Evolutionary conservation across 2,888 invertebrate genomes (phyloP).

Genomic region (Nemoura dubitans): DNA sequence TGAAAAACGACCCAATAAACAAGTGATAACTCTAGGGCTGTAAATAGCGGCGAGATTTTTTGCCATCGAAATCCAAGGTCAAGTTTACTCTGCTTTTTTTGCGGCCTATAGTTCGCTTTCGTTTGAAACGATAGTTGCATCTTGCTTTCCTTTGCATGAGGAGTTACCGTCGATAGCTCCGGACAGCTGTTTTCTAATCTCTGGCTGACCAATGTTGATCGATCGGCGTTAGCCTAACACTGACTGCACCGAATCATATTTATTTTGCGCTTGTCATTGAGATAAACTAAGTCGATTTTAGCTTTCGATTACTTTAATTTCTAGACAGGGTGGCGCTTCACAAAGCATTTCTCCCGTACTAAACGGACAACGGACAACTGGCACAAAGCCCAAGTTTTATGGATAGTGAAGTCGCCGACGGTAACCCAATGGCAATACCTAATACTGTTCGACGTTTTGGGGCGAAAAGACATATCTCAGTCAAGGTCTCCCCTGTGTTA

Average conservation of each 20-base stretch:
- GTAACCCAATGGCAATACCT: background rate
- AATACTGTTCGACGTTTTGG: background rate
- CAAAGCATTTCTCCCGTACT: too few species aligned
- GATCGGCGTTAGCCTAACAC: background rate
- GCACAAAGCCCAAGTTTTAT: too few species aligned
- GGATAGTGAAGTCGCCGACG: background rate
- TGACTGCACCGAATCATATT: background rate
- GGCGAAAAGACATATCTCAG: background rate
- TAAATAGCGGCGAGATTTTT: too few species aligned
- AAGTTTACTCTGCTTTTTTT: too few species aligned
- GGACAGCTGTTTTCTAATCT: background rate
- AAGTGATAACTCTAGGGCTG: too few species aligned
- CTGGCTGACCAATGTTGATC: background rate
- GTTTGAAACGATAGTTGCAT: background rate
- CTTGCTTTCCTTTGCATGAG: background rate
- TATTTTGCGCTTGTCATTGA: too few species aligned
- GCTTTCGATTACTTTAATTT: background rate
- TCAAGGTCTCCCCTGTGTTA: background rate
- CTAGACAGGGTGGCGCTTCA: too few species aligned
- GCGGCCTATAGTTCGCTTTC: too few species aligned
- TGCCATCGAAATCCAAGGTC: background rate
- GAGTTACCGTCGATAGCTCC: background rate
- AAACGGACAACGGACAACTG: too few species aligned
- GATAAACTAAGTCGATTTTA: background rate
- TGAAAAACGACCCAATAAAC: too few species aligned